Conservation (phyloP, 1,140 invertebrate genomes). For the Orius laevigatus region DNA sequence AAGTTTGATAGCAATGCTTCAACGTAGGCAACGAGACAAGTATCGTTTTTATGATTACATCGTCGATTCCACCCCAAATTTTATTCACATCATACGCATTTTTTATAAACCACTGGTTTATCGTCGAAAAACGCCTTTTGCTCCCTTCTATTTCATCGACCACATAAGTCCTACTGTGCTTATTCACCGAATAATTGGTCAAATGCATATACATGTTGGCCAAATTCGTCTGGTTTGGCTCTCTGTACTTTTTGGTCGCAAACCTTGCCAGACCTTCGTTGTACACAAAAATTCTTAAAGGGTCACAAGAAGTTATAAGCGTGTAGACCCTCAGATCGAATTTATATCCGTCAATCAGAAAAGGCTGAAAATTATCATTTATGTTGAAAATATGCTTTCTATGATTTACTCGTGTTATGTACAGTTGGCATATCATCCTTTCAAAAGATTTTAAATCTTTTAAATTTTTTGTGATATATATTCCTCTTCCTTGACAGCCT, state of each 20-base stretch:
- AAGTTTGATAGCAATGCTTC: slow-evolving; percentile 74
- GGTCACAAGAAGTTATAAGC: slow-evolving; percentile 85
- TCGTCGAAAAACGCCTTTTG: slow-evolving; percentile 37
- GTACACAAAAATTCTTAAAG: slow-evolving; percentile 81
- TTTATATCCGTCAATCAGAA: slow-evolving; percentile 89
- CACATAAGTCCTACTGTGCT: slow-evolving; percentile 64
- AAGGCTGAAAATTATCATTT: slow-evolving; percentile 31
- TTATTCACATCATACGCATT: slow-evolving; percentile 47
- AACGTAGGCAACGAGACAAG: slow-evolving; percentile 68
- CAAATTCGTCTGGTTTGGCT: slow-evolving; percentile 60
- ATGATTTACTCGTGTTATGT: slow-evolving; percentile 30
- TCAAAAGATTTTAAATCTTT: slow-evolving; percentile 54
- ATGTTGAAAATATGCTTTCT: no score
- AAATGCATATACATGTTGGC: slow-evolving; percentile 88
- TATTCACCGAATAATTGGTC: slow-evolving; percentile 94
- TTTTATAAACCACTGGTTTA: slow-evolving; percentile 17
- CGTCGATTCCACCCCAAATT: slow-evolving; percentile 69
- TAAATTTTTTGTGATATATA: slow-evolving; percentile 62
- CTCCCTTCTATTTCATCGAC: slow-evolving; percentile 62
- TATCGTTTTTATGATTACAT: slow-evolving; percentile 78
- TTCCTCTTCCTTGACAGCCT: slow-evolving; percentile 72
- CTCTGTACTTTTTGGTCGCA: slow-evolving; percentile 67
- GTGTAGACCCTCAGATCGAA: slow-evolving; percentile 93
- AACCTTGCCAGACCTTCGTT: slow-evolving; percentile 90
- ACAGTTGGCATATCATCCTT: slow-evolving; percentile 69